These are phyloP conservation scores for Drepana arcuata DNA, from an alignment of 1,140 invertebrate genomes.

Conservation along the genomic window DNA sequence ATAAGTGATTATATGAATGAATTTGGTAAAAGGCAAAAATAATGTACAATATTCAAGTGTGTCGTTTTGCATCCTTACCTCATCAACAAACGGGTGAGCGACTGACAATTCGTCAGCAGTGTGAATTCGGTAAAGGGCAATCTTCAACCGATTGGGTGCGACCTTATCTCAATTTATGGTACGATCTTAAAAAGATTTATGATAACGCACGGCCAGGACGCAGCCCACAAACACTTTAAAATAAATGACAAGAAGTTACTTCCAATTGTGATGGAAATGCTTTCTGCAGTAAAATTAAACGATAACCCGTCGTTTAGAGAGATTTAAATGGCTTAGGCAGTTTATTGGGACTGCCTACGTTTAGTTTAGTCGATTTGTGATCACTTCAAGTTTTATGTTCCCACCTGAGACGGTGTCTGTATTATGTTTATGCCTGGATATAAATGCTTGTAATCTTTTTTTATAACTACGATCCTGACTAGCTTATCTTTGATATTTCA, in stretches of 20 bases:
- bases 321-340: slow-evolving; percentile 59
- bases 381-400: slow-evolving; percentile 41
- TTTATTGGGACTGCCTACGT: slow-evolving; percentile 57
- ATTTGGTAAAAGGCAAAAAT: too few relatives aligned
- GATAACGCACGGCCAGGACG: slow-evolving; percentile 62
- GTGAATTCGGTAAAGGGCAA: slow-evolving; percentile 60
- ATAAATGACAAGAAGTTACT: slow-evolving; percentile 70
- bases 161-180: slow-evolving; percentile 69
- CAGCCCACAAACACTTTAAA: slow-evolving; percentile 64
- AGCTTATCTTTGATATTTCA: too few relatives aligned
- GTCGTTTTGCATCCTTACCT: too few relatives aligned
- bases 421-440: slow-evolving; percentile 21
- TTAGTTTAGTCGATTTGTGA: slow-evolving; percentile 33
- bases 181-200: slow-evolving; percentile 70
- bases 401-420: slow-evolving; percentile 23
- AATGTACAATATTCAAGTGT: too few relatives aligned
- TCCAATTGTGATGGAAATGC: slow-evolving; percentile 70
- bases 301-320: slow-evolving; percentile 66
- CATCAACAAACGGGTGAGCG: neutral
- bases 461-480: too few relatives aligned
- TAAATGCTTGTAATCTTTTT: slow-evolving; percentile 9
- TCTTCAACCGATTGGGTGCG: slow-evolving; percentile 63
- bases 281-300: slow-evolving; percentile 71
- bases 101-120: slow-evolving; percentile 61
- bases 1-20: too few relatives aligned